Evolutionary conservation across 2,797 vertebrate genomes (phyloP).

Genomic region (Pempheris klunzingeri): DNA sequence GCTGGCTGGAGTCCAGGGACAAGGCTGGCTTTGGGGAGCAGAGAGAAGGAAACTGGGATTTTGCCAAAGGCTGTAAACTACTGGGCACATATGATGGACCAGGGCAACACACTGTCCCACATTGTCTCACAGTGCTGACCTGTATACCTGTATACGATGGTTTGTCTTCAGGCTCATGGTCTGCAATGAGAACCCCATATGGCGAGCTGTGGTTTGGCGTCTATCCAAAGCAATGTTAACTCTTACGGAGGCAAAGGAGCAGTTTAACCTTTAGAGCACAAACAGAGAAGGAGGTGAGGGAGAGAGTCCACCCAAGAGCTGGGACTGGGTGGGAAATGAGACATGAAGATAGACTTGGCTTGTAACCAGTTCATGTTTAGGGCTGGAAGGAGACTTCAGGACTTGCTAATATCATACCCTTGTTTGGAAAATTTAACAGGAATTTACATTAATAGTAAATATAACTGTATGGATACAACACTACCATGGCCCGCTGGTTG

Average conservation of each 20-base stretch:
- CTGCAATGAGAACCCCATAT: slow-evolving; percentile 53
- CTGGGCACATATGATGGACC: slow-evolving; percentile 55
- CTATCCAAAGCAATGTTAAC: slow-evolving; percentile 51
- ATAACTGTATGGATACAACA: not conserved
- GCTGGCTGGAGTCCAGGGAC: slow-evolving; percentile 63
- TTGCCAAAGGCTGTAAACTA: slow-evolving; percentile 68
- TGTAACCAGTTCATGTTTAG: slow-evolving; percentile 8
- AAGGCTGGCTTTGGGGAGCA: slow-evolving; percentile 60
- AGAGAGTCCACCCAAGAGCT: slow-evolving; percentile 14
- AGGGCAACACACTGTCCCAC: slow-evolving; percentile 49
- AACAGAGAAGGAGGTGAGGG: slow-evolving; percentile 12
- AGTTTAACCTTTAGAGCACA: slow-evolving; percentile 48
- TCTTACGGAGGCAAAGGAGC: slow-evolving; percentile 37
- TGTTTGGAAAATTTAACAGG: not conserved
- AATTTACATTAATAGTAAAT: not conserved
- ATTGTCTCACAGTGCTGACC: slow-evolving; percentile 43
- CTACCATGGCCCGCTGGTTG: not conserved
- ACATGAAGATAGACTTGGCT: slow-evolving; percentile 9
- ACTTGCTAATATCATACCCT: slow-evolving; percentile 13
- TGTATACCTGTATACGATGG: slow-evolving; percentile 43
- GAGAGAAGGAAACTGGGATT: slow-evolving; percentile 56
- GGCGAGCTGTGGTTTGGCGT: slow-evolving; percentile 57
- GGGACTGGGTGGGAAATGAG: slow-evolving; percentile 19
- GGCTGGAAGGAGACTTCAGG: not conserved
- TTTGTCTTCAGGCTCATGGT: slow-evolving; percentile 45